These are phyloP conservation scores for Cyrtodaria siliqua DNA, from an alignment of 2,888 invertebrate genomes.

Conservation along the genomic window DNA sequence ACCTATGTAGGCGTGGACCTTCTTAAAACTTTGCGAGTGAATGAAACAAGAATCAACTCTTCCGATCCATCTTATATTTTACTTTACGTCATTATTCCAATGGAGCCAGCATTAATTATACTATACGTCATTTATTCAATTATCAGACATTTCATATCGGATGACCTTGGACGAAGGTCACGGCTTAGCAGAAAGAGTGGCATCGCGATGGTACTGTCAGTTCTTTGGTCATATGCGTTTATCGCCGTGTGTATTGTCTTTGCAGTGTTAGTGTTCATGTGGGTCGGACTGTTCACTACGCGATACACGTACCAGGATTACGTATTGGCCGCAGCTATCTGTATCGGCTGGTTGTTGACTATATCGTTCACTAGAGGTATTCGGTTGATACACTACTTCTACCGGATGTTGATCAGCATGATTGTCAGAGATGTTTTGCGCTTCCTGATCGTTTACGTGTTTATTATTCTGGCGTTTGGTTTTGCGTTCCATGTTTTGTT, in stretches of 20 bases:
- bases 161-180: slow-evolving; percentile 44
- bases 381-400: slow-evolving; percentile 82
- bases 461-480: slow-evolving; percentile 82
- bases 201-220: slow-evolving; percentile 19
- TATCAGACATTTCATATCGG: slow-evolving; percentile 30
- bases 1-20: slow-evolving; percentile 71
- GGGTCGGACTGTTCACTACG: slow-evolving; percentile 74
- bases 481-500: slow-evolving; percentile 82
- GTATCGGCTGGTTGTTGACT: slow-evolving; percentile 83
- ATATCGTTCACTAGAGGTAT: slow-evolving; percentile 83
- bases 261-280: slow-evolving; percentile 72
- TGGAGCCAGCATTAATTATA: slow-evolving; percentile 74
- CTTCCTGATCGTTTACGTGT: slow-evolving; percentile 82
- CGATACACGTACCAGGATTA: slow-evolving; percentile 75
- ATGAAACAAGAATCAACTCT: slow-evolving; percentile 46
- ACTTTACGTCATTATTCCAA: slow-evolving; percentile 71
- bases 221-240: slow-evolving; percentile 49
- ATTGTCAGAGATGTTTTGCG: slow-evolving; percentile 81
- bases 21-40: slow-evolving; percentile 60
- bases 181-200: slow-evolving; percentile 41
- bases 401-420: slow-evolving; percentile 83
- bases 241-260: slow-evolving; percentile 64
- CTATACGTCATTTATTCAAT: slow-evolving; percentile 61
- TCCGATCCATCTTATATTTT: slow-evolving; percentile 52
- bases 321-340: slow-evolving; percentile 77